These are phyloP conservation scores for Sinocyclocheilus rhinocerous DNA, from an alignment of 2,113 vertebrate genomes.

Conservation along the genomic window DNA sequence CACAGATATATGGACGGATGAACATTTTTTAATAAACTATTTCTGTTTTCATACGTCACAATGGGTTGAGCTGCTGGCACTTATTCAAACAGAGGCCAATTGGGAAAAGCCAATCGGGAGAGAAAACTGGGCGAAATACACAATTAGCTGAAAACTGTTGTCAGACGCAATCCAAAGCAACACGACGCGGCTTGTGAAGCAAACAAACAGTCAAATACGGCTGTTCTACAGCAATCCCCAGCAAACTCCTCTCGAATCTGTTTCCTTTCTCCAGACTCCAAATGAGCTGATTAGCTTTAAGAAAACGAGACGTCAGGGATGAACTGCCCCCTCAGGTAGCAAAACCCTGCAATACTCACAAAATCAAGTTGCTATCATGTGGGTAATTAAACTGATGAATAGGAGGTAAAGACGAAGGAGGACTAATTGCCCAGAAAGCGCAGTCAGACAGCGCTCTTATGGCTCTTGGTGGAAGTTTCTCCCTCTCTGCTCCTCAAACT, in stretches of 20 bases:
- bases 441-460: constrained; percentile 46
- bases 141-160: constrained; percentile 45
- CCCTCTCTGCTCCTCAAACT: constrained; percentile 48
- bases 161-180: constrained; percentile 42
- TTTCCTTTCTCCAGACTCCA: constrained; percentile 61
- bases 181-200: not conserved
- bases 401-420: constrained; percentile 55
- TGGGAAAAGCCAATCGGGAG: constrained; percentile 40
- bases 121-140: constrained; percentile 39
- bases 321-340: constrained; percentile 62
- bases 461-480: constrained; percentile 49
- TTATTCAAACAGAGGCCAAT: constrained; percentile 21
- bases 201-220: constrained; percentile 35
- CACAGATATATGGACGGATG: constrained; percentile 19
- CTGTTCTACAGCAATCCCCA: constrained; percentile 55
- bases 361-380: constrained; percentile 63
- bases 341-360: constrained; percentile 45
- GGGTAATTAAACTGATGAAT: constrained; percentile 75
- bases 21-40: not conserved
- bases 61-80: not conserved
- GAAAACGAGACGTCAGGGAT: constrained; percentile 64
- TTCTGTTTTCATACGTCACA: constrained; percentile 19
- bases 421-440: constrained; percentile 51
- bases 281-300: constrained; percentile 76
- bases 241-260: constrained; percentile 64